A percentile compares a stretch with the other conserved stretches of the same genome.
These are phyloP conservation scores for Perizoma flavofasciatum DNA, from an alignment of 2,888 invertebrate genomes.

Conservation along the genomic window DNA sequence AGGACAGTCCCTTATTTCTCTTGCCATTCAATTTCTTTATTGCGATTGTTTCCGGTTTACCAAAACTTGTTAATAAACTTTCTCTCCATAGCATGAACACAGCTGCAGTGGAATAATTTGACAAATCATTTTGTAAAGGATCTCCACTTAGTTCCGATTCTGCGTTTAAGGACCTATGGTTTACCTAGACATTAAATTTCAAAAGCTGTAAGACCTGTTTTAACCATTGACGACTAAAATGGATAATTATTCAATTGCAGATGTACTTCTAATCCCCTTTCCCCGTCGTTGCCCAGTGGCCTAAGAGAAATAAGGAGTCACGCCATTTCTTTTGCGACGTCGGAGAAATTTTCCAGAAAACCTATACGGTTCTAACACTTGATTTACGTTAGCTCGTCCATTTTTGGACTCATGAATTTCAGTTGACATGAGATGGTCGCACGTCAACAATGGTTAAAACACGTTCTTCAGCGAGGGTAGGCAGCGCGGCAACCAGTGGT, in stretches of 20 bases:
- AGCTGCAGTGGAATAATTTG: conserved; percentile 83
- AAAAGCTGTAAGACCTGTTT: conserved; percentile 82
- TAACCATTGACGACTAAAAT: conserved; percentile 82
- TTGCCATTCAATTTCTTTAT: conserved; percentile 62
- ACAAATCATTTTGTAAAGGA: conserved; percentile 62
- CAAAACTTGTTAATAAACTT: conserved; percentile 61
- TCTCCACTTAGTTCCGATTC: conserved; percentile 64
- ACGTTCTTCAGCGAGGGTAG: conserved; percentile 83
- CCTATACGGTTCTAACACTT: conserved; percentile 56
- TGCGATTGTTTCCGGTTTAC: conserved; percentile 39
- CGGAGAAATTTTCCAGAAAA: conserved; percentile 80
- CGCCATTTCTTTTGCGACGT: conserved; percentile 50
- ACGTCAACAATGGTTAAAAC: conserved; percentile 84
- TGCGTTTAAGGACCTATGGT: conserved; percentile 64
- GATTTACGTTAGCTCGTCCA: conserved; percentile 72
- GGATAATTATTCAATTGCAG: conserved; percentile 81
- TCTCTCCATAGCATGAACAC: conserved; percentile 79
- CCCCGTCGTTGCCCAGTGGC: conserved; percentile 58
- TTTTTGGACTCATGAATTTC: conserved; percentile 80
- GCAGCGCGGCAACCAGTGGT: conserved; percentile 68
- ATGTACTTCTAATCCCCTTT: conserved; percentile 64
- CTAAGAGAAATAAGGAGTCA: conserved; percentile 80
- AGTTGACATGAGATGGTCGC: conserved; percentile 82
- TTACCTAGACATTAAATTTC: conserved; percentile 59
- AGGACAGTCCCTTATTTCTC: conserved; percentile 79